These are phyloP conservation scores for Cyclophora albipunctata DNA, from an alignment of 2,888 invertebrate species.

Conservation along the genomic window DNA sequence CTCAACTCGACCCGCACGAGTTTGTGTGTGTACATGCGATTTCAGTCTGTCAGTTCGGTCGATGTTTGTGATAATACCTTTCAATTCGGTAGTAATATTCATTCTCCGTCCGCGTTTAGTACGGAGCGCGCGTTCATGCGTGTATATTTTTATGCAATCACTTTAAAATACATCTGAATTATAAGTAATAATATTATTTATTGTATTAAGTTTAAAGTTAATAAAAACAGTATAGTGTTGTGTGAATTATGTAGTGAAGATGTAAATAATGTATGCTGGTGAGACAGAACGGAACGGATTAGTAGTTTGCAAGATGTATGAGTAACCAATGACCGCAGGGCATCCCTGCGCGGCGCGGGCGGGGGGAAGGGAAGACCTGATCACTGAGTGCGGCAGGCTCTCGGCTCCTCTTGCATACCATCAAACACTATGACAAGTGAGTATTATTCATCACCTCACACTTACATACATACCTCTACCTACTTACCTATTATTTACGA, in stretches of 20 bases:
- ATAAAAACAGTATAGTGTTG: conserved; percentile 24
- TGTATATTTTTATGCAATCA: conserved; percentile 20
- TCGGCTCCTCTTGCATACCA: conserved; percentile 31
- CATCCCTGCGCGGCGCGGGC: conserved; percentile 47
- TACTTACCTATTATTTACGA: not conserved
- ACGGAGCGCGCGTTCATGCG: conserved; percentile 39
- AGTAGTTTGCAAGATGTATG: conserved; percentile 58
- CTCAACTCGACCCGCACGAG: conserved; percentile 4
- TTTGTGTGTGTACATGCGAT: conserved; percentile 24
- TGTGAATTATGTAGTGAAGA: conserved; percentile 26
- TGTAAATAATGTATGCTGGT: conserved; percentile 39
- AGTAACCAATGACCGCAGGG: conserved; percentile 63
- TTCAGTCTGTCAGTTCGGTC: conserved; percentile 33
- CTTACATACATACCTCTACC: conserved; percentile 7
- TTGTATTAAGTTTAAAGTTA: not conserved
- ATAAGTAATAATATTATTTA: conserved; percentile 1
- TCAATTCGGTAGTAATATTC: conserved; percentile 49
- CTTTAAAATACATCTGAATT: conserved; percentile 2
- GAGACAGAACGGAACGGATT: conserved; percentile 43
- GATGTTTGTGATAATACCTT: conserved; percentile 47
- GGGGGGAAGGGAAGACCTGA: conserved; percentile 40
- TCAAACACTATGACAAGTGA: conserved; percentile 38
- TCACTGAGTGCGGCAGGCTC: conserved; percentile 31
- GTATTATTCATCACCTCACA: conserved; percentile 12
- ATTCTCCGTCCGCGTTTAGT: conserved; percentile 46